Conservation (phyloP, 2,888 invertebrate species). For the Trichopoda pennipes region DNA sequence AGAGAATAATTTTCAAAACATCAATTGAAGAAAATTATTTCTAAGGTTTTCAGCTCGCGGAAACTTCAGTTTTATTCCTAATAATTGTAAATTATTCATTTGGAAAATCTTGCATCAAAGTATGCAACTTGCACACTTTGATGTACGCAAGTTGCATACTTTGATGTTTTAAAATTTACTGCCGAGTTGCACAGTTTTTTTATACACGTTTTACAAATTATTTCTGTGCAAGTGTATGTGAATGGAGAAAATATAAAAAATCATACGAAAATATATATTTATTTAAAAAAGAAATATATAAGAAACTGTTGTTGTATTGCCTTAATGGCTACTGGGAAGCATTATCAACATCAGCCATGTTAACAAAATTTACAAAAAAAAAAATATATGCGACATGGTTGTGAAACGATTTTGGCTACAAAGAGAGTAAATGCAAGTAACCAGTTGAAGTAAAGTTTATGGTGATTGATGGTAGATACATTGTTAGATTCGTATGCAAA, state of each 20-base stretch:
- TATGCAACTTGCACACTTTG: too few species aligned
- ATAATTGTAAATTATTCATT: too few species aligned
- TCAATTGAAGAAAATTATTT: too few species aligned
- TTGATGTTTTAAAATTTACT: too few species aligned
- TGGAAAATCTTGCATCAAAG: too few species aligned
- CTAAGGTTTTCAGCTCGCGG: too few species aligned
- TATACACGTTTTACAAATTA: constrained; percentile 37
- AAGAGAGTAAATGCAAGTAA: constrained; percentile 48
- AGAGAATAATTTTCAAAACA: too few species aligned
- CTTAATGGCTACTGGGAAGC: constrained; percentile 34
- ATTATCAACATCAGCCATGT: constrained; percentile 36
- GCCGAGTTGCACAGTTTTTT: neutral
- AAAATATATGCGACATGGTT: constrained; percentile 13
- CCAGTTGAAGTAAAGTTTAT: constrained; percentile 61
- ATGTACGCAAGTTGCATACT: too few species aligned
- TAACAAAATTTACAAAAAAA: constrained; percentile 18
- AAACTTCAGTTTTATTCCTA: too few species aligned
- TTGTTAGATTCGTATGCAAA: constrained; percentile 66
- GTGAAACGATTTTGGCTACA: neutral
- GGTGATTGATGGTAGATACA: constrained; percentile 65
- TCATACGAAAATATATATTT: neutral
- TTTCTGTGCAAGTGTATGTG: neutral
- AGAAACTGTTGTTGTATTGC: constrained; percentile 33
- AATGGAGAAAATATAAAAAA: neutral
- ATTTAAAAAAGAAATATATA: constrained; percentile 25